phyloP scores from a whole-genome alignment of 2,113 vertebrate species.

The Neotoma lepida region DNA sequence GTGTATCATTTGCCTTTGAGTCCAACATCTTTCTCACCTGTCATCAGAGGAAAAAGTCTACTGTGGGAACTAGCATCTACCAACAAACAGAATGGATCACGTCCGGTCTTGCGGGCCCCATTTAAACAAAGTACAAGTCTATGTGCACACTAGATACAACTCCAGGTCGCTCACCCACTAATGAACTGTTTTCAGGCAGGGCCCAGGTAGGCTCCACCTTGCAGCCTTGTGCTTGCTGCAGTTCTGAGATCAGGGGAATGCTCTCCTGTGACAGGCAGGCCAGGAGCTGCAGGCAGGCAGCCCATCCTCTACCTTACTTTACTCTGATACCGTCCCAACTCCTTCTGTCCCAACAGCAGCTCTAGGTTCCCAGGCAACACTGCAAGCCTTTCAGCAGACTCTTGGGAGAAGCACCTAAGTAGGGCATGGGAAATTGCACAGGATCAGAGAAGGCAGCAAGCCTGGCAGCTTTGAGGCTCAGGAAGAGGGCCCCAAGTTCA shows the following conservation, averaged over 20 bases:
- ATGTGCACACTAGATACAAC: not conserved
- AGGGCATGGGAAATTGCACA: not conserved
- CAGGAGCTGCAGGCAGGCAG: not conserved
- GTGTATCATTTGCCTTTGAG: too few species aligned
- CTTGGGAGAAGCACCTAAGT: not conserved
- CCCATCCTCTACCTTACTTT: not conserved
- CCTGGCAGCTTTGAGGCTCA: not conserved
- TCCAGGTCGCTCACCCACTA: not conserved
- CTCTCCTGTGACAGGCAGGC: not conserved
- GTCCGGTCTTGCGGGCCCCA: not conserved
- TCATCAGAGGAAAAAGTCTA: not conserved
- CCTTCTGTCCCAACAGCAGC: not conserved
- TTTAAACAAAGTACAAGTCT: not conserved
- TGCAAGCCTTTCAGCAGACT: not conserved
- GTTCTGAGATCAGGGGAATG: not conserved
- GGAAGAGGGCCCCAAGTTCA: not conserved
- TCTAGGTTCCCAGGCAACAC: not conserved
- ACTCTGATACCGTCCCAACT: not conserved
- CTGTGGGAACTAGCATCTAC: not conserved
- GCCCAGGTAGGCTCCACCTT: not conserved
- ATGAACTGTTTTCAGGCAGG: not conserved
- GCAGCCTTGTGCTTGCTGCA: not conserved
- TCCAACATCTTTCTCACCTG: not conserved
- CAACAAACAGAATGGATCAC: not conserved
- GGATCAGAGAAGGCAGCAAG: too few species aligned